phyloP scores from a whole-genome alignment of 2,797 vertebrate species.

The Periophthalmus magnuspinnatus region DNA sequence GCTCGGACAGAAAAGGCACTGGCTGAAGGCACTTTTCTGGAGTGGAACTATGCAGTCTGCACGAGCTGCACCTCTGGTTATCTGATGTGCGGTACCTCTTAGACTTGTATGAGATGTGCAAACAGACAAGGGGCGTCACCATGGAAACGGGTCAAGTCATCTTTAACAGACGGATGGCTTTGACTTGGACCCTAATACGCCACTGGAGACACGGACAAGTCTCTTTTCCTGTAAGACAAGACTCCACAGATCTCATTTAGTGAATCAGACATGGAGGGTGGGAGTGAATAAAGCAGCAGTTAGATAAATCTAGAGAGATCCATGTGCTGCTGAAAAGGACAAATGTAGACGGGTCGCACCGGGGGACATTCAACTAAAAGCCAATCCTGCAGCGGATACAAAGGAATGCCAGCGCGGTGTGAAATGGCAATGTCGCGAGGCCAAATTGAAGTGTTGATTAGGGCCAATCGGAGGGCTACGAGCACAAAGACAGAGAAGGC shows the following conservation, averaged over 20 bases:
- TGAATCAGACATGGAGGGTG: constrained; percentile 5
- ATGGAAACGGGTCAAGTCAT: constrained; percentile 23
- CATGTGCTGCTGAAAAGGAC: constrained; percentile 8
- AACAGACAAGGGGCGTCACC: constrained; percentile 37
- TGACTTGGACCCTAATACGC: constrained; percentile 20
- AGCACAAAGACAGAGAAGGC: constrained; percentile 47
- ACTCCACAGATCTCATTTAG: constrained; percentile 18
- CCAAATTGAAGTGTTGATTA: constrained; percentile 64
- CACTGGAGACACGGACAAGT: background rate
- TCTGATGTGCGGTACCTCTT: too few species aligned
- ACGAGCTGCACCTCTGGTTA: too few species aligned
- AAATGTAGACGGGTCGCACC: constrained; percentile 6
- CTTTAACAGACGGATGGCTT: constrained; percentile 26
- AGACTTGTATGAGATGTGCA: constrained; percentile 21
- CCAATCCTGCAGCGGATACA: constrained; percentile 32
- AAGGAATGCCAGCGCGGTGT: constrained; percentile 36
- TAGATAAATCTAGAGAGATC: constrained; percentile 34
- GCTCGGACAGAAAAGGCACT: too few species aligned
- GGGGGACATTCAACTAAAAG: constrained; percentile 41
- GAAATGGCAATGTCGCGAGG: constrained; percentile 50
- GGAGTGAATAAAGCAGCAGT: constrained; percentile 21
- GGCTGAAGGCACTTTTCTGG: too few species aligned
- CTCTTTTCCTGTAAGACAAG: constrained; percentile 7
- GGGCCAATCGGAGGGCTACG: constrained; percentile 37
- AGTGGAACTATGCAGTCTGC: too few species aligned